Percentiles rank a stretch among this genome's conserved stretches.
Conservation (phyloP, 2,113 vertebrate genomes). For the Heteronetta atricapilla region DNA sequence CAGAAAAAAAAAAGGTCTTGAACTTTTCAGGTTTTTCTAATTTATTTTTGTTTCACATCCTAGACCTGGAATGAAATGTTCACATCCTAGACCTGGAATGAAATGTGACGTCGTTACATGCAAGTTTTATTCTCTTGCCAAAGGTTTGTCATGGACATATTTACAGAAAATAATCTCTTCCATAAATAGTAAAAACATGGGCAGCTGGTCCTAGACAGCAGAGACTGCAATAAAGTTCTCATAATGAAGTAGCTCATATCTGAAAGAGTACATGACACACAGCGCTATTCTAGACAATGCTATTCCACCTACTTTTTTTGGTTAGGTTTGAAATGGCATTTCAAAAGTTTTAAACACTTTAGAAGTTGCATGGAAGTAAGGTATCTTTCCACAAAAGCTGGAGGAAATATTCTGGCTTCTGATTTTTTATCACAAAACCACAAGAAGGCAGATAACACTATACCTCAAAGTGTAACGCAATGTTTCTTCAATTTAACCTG, state of each 20-base stretch:
- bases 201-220: conserved; percentile 1
- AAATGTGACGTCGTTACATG: conserved; percentile 38
- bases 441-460: not conserved
- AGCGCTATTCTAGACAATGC: not conserved
- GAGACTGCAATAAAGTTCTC: not conserved
- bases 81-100: conserved; percentile 50
- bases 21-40: conserved; percentile 16
- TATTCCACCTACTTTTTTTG: not conserved
- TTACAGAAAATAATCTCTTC: conserved; percentile 67
- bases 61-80: conserved; percentile 59
- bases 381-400: not conserved
- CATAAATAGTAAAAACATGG: conserved; percentile 61
- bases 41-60: conserved; percentile 50
- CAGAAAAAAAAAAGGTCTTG: not conserved
- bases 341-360: not conserved
- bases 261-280: not conserved
- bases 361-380: not conserved
- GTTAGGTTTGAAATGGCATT: not conserved
- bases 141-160: conserved; percentile 35
- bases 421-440: not conserved
- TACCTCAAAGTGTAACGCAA: not conserved
- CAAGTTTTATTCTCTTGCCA: conserved; percentile 57
- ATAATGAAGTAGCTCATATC: not conserved
- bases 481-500: not conserved
- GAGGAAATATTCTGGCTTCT: not conserved